A percentile compares a stretch with the other conserved stretches of the same genome.
Conservation (phyloP, 2,113 vertebrate species). For the Scophthalmus maximus region DNA sequence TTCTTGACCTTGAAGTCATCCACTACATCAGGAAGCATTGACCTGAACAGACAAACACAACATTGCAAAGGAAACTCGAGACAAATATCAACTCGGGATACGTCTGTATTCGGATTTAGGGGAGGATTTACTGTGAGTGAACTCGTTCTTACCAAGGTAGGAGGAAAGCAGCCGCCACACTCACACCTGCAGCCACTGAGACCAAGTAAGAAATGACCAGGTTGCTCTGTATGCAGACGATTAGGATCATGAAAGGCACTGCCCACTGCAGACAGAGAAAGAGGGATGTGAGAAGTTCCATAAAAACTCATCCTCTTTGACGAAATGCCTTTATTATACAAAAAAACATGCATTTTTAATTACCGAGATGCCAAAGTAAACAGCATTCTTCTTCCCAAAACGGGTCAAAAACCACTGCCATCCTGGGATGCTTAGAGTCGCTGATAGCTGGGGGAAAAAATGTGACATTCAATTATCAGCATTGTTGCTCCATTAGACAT, state of each 20-base stretch:
- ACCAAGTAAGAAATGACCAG: constrained; percentile 88
- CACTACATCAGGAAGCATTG: constrained; percentile 94
- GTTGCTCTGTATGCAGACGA: constrained; percentile 83
- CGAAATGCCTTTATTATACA: neutral
- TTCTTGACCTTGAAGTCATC: constrained; percentile 94
- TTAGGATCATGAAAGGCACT: constrained; percentile 90
- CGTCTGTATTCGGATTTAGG: neutral
- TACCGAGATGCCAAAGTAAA: constrained; percentile 90
- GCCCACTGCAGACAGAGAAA: constrained; percentile 83
- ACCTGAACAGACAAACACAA: constrained; percentile 80
- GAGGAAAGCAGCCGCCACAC: constrained; percentile 91
- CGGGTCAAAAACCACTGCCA: constrained; percentile 96
- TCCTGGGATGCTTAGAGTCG: constrained; percentile 89
- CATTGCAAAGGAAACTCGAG: constrained; percentile 1
- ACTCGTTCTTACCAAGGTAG: constrained; percentile 88
- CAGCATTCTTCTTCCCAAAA: constrained; percentile 94
- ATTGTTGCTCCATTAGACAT: neutral
- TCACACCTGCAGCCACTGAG: constrained; percentile 87
- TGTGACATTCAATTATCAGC: neutral
- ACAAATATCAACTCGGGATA: neutral
- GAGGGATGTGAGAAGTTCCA: neutral
- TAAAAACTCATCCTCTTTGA: neutral
- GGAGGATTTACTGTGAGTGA: neutral
- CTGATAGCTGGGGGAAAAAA: constrained; percentile 87
- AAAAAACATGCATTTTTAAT: constrained; percentile 54